These are phyloP conservation scores for Eristalis intricaria DNA, from an alignment of 2,888 invertebrate genomes.

Conservation along the genomic window DNA sequence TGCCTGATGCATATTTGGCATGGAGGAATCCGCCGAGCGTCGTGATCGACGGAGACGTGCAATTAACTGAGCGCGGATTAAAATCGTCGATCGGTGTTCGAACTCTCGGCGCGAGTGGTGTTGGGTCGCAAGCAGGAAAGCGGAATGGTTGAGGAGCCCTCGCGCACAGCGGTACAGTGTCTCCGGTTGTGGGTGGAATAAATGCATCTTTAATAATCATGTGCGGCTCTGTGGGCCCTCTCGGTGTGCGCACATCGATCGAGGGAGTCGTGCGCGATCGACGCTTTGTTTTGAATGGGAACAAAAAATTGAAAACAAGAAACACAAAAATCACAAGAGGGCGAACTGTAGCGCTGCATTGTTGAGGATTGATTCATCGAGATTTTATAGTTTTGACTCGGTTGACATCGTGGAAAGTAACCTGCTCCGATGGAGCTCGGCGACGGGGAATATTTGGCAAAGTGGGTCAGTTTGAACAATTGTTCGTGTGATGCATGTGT, in stretches of 20 bases:
- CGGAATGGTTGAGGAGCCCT: slow-evolving; percentile 39
- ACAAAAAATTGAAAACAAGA: slow-evolving; percentile 6
- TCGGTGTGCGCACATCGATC: slow-evolving; percentile 16
- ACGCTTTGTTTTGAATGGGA: slow-evolving; percentile 53
- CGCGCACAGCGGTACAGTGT: slow-evolving; percentile 22
- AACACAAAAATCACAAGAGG: slow-evolving; percentile 31
- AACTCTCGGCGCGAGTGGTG: slow-evolving; percentile 28
- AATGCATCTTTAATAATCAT: slow-evolving; percentile 71
- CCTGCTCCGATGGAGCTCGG: slow-evolving; percentile 24
- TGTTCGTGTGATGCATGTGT: not conserved
- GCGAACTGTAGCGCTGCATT: slow-evolving; percentile 32
- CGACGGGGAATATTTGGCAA: not conserved
- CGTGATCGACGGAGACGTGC: slow-evolving; percentile 69
- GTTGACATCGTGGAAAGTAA: slow-evolving; percentile 67
- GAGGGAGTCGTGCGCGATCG: slow-evolving; percentile 56
- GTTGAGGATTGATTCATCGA: slow-evolving; percentile 68
- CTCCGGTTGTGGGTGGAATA: slow-evolving; percentile 65
- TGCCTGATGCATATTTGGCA: slow-evolving; percentile 36
- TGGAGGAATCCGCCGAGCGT: slow-evolving; percentile 47
- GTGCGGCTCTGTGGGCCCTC: slow-evolving; percentile 33
- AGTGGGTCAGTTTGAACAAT: not conserved
- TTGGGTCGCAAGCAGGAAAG: not conserved
- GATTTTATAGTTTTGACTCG: slow-evolving; percentile 67
- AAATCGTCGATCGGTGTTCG: slow-evolving; percentile 64
- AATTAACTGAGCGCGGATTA: slow-evolving; percentile 68